phyloP scores from a whole-genome alignment of 2,888 invertebrate species.

The Tuta absoluta region DNA sequence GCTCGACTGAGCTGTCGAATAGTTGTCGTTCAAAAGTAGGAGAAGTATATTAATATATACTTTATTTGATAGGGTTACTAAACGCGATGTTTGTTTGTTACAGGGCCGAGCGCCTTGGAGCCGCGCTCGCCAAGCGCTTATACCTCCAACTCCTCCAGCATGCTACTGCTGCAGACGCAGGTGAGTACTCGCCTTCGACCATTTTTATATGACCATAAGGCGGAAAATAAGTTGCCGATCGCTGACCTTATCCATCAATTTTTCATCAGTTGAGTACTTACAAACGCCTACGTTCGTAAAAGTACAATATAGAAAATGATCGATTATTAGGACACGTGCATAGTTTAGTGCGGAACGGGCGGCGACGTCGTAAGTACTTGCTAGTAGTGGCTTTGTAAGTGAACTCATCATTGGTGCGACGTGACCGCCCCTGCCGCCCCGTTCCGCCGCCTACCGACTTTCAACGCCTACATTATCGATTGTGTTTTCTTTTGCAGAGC shows the following conservation, averaged over 20 bases:
- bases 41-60: slow-evolving; percentile 3
- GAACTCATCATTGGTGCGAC: slow-evolving; percentile 63
- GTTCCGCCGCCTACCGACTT: slow-evolving; percentile 64
- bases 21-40: slow-evolving; percentile 34
- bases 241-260: background rate
- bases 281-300: slow-evolving; percentile 1
- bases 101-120: slow-evolving; percentile 81
- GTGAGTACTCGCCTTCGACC: slow-evolving; percentile 72
- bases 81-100: slow-evolving; percentile 58
- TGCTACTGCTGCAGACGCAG: slow-evolving; percentile 96
- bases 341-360: slow-evolving; percentile 38
- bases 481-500: slow-evolving; percentile 81
- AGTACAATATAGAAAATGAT: slow-evolving; percentile 4
- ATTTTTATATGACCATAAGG: background rate
- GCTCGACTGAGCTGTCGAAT: slow-evolving; percentile 47
- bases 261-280: no score
- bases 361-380: slow-evolving; percentile 38
- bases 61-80: background rate
- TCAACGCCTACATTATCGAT: slow-evolving; percentile 64
- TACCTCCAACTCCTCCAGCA: slow-evolving; percentile 87
- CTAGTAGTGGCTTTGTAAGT: slow-evolving; percentile 40
- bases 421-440: slow-evolving; percentile 60
- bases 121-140: slow-evolving; percentile 81
- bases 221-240: background rate
- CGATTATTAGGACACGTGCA: slow-evolving; percentile 55